A percentile compares a stretch with the other conserved stretches of the same genome.
Conservation (phyloP, 2,888 invertebrate genomes). For the Meta bourneti region DNA sequence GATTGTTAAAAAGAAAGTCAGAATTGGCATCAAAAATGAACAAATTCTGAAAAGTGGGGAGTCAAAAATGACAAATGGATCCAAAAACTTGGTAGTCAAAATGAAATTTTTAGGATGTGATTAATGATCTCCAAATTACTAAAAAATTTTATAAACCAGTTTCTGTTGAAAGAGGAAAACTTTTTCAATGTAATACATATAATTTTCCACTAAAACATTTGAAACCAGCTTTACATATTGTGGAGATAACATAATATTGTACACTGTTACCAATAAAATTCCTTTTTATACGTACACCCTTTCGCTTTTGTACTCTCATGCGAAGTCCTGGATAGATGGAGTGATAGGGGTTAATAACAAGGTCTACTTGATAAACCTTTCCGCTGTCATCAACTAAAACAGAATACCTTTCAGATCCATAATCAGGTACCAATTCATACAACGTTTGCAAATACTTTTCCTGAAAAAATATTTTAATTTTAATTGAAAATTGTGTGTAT, state of each 20-base stretch:
- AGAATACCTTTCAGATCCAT: conserved; percentile 76
- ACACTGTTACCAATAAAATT: conserved; percentile 80
- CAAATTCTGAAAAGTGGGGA: too few relatives aligned
- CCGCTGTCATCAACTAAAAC: conserved; percentile 77
- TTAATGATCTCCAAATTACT: too few relatives aligned
- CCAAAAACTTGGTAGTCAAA: too few relatives aligned
- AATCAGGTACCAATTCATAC: conserved; percentile 76
- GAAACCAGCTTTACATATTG: not conserved
- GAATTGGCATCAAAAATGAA: too few relatives aligned
- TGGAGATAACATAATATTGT: not conserved
- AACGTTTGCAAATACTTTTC: conserved; percentile 77
- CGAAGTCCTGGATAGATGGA: conserved; percentile 76
- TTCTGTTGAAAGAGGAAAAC: too few relatives aligned
- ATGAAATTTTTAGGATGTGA: too few relatives aligned
- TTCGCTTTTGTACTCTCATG: conserved; percentile 69
- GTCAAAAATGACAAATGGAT: too few relatives aligned
- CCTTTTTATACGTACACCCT: conserved; percentile 80
- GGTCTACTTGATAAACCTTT: conserved; percentile 71
- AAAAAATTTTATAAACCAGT: too few relatives aligned
- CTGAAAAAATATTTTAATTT: conserved; percentile 50
- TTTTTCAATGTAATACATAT: not conserved
- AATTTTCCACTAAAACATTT: not conserved
- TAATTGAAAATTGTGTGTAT: too few relatives aligned
- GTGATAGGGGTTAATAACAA: conserved; percentile 77
- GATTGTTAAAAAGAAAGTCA: too few relatives aligned